Base-by-base conservation (phyloP, 1,140 invertebrate genomes). In the Drosophila pandora region DNA sequence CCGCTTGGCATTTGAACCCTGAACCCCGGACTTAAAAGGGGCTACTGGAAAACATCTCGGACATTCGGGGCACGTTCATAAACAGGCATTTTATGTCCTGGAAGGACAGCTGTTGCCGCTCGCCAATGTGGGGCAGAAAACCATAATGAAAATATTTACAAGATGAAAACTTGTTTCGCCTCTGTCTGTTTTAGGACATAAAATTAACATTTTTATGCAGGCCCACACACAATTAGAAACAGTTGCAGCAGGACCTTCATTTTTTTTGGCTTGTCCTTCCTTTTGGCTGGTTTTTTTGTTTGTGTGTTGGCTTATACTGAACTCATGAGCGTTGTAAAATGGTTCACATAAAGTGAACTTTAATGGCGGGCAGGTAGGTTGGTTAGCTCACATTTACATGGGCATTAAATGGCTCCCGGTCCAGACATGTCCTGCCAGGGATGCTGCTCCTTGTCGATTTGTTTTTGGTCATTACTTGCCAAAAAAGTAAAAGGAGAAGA, bases 131-230 rank as follows among this genome's bases (percentile, higher is more conserved):
- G 53, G 34, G 23, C 25, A 5, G 37, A 37, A 50, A 65, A 57
- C 71, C 72, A 67, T 75, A 75, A 75, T 76, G 62, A 76, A 76
- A 76, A 76, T 76, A 76, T 75, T 59, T 75, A 76, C 71, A 76
- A 76, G 72, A 76, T 64, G 73, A 52, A 76, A 75, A 76, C 73
- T 76, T 76, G 73, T 76, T 76, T 55, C 49, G 45, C 30, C 57
- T 61, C 39, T 74, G 63, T 59, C 28, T 47, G 43, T 48, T 55
- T 34, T 47, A 37, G 65, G 43, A 63, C 84, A 83, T 88, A 79
- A 88, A 88, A 88, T 88, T 88, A 83, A 72, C 72, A 88, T 88
- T 89, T 88, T 88, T 79, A 88, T 88, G 83, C 83, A 58, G 48
- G 53, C 56, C 54, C 34, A 28, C 72, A 67, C 54, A 80, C 80